Conservation (phyloP, 2,113 vertebrate species). For the Sinocyclocheilus anophthalmus region DNA sequence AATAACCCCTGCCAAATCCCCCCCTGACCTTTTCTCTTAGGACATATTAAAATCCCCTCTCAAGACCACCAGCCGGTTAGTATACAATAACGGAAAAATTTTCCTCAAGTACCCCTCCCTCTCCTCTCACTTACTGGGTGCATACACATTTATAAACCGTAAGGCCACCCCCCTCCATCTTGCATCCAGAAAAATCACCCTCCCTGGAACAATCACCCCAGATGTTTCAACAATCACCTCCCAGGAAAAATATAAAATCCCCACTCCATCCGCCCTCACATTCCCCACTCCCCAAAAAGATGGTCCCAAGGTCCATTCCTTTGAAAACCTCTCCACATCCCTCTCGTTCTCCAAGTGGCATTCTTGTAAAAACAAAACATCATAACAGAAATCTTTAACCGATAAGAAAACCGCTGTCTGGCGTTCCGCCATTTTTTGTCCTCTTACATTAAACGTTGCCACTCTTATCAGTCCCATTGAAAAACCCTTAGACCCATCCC, state of each 20-base stretch:
- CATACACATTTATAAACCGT: not conserved
- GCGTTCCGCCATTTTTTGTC: not conserved
- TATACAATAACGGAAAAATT: not conserved
- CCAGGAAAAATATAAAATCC: not conserved
- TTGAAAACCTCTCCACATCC: not conserved
- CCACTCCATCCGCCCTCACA: slow-evolving; percentile 11
- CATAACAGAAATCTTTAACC: not conserved
- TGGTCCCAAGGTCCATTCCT: not conserved
- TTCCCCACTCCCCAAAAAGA: not conserved
- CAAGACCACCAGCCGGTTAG: not conserved
- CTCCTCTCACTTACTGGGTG: not conserved
- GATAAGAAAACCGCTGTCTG: not conserved
- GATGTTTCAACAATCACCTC: not conserved
- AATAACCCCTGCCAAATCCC: not conserved
- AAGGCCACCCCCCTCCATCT: not conserved
- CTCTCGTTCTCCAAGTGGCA: not conserved
- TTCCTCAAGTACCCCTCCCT: not conserved
- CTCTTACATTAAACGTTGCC: not conserved
- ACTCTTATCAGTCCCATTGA: not conserved
- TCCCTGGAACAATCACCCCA: not conserved
- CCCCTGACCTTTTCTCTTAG: not conserved
- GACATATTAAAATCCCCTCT: not conserved
- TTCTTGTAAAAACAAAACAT: slow-evolving; percentile 7
- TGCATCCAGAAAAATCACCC: not conserved
- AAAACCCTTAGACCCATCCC: too few species aligned